Base-by-base conservation (phyloP, 2,888 invertebrate genomes). In the Mythimna lalbum region DNA sequence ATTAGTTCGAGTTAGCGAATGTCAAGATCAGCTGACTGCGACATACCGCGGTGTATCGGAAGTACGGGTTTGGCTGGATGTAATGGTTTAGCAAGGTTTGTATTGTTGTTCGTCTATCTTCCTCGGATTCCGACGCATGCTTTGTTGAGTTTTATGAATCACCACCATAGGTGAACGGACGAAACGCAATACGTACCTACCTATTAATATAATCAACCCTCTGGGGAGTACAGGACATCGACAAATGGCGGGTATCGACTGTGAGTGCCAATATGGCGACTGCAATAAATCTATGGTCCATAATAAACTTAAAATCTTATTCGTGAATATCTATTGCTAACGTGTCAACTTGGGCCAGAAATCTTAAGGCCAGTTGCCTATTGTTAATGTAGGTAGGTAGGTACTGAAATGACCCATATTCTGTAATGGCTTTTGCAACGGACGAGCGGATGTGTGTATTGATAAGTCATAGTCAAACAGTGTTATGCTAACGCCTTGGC, bases 1-100 rank as follows among this genome's bases (percentile, higher is more conserved):
- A 86, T 92, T 92, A 90, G 90, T 83, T 73, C 69, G 71, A 80
- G 85, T 91, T 90, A 91, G 89, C 87, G 82, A 73, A 81, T 85
- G 84, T 86, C 90, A 90, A 88, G 87, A 83, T 78, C 88, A 82
- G 76, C 77, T 66, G 75, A 78, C 53, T 77, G 69, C 57, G 81
- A 77, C 76, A 80, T 60, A 52, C 43, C 27, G n/a, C 47, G 49
- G 69, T 36, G 69, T 60, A 76, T 84, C 80, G 82, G 75, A 82
- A 86, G 78, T 69, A 56, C 47, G 80, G 62, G 21, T 52, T 74
- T 49, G 57, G 17, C 39, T 66, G 65, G 7, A 59, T 64, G 62
- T 69, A 71, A 71, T 81, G 77, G 69, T 67, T 69, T 65, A 69
- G 43, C 65, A 76, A 62, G 80, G 76, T 76, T 76, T 57, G 76